Conservation (phyloP, 2,797 vertebrate genomes). For the Craterocephalus amniculus region DNA sequence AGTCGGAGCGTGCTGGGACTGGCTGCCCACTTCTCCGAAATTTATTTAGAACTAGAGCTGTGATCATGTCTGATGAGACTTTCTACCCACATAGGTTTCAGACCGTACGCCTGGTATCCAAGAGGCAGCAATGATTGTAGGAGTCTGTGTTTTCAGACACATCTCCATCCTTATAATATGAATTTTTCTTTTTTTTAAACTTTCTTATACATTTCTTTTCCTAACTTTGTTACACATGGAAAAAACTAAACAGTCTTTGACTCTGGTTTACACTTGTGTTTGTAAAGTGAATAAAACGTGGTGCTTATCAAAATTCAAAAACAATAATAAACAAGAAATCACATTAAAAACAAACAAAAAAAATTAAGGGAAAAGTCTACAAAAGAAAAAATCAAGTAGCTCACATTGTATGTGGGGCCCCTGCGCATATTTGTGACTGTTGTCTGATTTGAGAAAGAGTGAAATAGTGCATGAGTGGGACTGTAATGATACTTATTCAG, state of each 20-base stretch:
- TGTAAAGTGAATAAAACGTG: too few species aligned
- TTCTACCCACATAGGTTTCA: constrained; percentile 11
- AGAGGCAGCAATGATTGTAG: not conserved
- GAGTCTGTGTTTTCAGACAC: not conserved
- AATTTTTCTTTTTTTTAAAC: not conserved
- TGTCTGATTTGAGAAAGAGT: not conserved
- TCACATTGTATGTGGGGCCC: not conserved
- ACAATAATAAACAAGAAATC: too few species aligned
- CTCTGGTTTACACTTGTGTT: too few species aligned
- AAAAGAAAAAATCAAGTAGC: too few species aligned
- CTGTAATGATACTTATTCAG: not conserved
- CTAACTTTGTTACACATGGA: not conserved
- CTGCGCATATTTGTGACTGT: not conserved
- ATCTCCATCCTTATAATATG: constrained; percentile 2
- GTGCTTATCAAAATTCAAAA: too few species aligned
- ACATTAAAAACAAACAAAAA: too few species aligned
- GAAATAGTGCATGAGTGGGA: constrained; percentile 12
- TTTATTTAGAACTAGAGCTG: constrained; percentile 29
- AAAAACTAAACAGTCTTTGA: too few species aligned
- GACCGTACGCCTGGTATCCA: constrained; percentile 6
- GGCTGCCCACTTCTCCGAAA: constrained; percentile 55
- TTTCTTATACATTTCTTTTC: not conserved
- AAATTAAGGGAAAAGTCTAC: too few species aligned
- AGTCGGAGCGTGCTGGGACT: constrained; percentile 74
- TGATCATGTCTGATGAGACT: constrained; percentile 38